phyloP scores from a whole-genome alignment of 2,113 vertebrate genomes.

The Aphyosemion australe region DNA sequence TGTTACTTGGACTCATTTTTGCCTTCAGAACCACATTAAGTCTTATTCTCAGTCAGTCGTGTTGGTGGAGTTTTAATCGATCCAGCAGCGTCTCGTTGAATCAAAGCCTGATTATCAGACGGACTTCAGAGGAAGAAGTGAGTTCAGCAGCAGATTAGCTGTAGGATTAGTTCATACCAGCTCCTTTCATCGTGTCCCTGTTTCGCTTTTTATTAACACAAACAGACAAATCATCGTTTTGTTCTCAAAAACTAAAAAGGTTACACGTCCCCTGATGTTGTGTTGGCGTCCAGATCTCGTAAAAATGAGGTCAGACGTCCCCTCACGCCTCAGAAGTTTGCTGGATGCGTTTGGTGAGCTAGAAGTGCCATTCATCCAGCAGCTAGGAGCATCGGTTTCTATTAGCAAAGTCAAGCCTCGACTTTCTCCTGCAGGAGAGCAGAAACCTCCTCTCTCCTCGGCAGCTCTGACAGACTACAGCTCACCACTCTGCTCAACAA shows the following conservation, averaged over 20 bases:
- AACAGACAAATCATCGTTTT: not conserved
- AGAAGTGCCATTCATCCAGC: slow-evolving; percentile 30
- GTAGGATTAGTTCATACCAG: not conserved
- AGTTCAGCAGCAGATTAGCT: not conserved
- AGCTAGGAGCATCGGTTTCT: slow-evolving; percentile 39
- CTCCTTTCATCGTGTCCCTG: not conserved
- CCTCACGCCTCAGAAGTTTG: slow-evolving; percentile 31
- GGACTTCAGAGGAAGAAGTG: not conserved
- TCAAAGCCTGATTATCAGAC: slow-evolving; percentile 7
- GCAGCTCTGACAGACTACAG: slow-evolving; percentile 45
- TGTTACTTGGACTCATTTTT: no score
- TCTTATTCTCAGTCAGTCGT: slow-evolving; percentile 9
- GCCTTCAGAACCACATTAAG: no score
- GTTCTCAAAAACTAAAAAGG: slow-evolving; percentile 17
- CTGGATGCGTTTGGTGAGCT: slow-evolving; percentile 4
- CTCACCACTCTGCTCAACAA: slow-evolving; percentile 26
- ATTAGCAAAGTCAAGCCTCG: slow-evolving; percentile 33
- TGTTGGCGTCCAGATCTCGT: slow-evolving; percentile 2
- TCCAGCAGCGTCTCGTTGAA: slow-evolving; percentile 6
- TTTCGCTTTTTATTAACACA: not conserved
- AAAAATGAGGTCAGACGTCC: slow-evolving; percentile 43
- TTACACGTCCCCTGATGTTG: slow-evolving; percentile 33
- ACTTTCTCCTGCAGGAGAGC: slow-evolving; percentile 21
- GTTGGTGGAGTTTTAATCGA: not conserved
- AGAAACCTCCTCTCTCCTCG: slow-evolving; percentile 20